Evolutionary conservation across 1,140 invertebrate genomes (phyloP).

Genomic region (Drosophila sturtevanti): DNA sequence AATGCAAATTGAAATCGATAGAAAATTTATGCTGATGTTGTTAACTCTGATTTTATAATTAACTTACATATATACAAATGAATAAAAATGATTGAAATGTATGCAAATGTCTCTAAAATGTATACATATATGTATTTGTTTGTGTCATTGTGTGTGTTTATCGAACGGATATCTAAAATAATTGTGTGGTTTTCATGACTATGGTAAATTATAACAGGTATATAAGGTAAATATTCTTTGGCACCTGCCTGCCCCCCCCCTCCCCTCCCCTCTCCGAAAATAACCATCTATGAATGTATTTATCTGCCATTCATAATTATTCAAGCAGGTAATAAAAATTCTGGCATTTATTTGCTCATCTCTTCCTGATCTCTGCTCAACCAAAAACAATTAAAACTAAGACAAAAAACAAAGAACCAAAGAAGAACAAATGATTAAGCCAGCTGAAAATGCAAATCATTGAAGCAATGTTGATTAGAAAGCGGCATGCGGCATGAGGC

Average conservation of each 20-base stretch:
- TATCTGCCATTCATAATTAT: not conserved
- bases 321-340: slow-evolving; percentile 4
- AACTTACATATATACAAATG: too few relatives aligned
- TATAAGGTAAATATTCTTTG: not conserved
- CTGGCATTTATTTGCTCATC: slow-evolving; percentile 1
- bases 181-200: not conserved
- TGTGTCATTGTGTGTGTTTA: too few relatives aligned
- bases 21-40: too few relatives aligned
- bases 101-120: too few relatives aligned
- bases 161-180: too few relatives aligned
- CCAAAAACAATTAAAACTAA: slow-evolving; percentile 49
- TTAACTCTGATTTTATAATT: too few relatives aligned
- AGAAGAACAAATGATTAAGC: slow-evolving; percentile 32
- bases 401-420: slow-evolving; percentile 33
- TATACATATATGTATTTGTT: too few relatives aligned
- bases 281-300: not conserved
- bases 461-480: slow-evolving; percentile 69
- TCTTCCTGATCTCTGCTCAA: slow-evolving; percentile 13
- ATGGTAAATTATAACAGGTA: not conserved
- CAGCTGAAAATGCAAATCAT: slow-evolving; percentile 78
- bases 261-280: too few relatives aligned
- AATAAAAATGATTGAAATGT: too few relatives aligned
- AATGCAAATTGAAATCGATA: too few relatives aligned
- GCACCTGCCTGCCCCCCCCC: not conserved
- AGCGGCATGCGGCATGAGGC: slow-evolving; percentile 28